Base-by-base conservation (phyloP, 2,888 invertebrate genomes). In the Oligia fasciuncula region DNA sequence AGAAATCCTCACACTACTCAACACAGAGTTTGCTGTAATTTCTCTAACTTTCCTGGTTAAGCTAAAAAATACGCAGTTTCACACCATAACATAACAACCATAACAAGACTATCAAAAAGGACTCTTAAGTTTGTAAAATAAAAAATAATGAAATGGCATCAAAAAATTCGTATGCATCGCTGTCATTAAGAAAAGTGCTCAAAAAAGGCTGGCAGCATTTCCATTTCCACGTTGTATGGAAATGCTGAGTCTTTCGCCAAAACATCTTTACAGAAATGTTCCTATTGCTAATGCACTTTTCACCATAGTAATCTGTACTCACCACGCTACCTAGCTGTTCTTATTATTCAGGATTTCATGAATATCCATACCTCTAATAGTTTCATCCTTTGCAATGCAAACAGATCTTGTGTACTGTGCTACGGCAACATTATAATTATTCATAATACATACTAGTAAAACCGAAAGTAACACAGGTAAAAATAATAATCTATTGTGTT, bases 301-400 rank as follows among this genome's bases (percentile, higher is more conserved):
- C 11, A n/a, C 17, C 6, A 49, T 49, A 13, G 29, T 29, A 29
- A 69, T 35, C 6, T 13, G 13, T 51, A 35, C 40, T 11, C 17
- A 57, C 57, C 2, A 14, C 29, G 29, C 29, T 29, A 51, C 51
- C 23, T 23, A 69, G 14, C 19, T 35, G 4, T 23, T 35, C 14
- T 60, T 6, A 40, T 57, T 11, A 51, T 51, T 51, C 17, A 35
- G 13, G 43, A 19, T 60, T 43, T 73, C 17, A 60, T 49, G 14
- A 40, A 35, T 35, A 68, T 29, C 14, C 65, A 49, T 83, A 83
- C 83, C 83, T 86, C 70, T 73, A 5, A 86, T 8, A 35, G 77
- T 67, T 0, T 70, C 11, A 73, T 83, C 77, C 8, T 1, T 13
- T 29, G 54, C 0, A 9, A 83, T 4, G 49, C 83, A 84, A 54